phyloP scores from a whole-genome alignment of 2,888 invertebrate genomes.

The Lordiphosa andalusiaca region DNA sequence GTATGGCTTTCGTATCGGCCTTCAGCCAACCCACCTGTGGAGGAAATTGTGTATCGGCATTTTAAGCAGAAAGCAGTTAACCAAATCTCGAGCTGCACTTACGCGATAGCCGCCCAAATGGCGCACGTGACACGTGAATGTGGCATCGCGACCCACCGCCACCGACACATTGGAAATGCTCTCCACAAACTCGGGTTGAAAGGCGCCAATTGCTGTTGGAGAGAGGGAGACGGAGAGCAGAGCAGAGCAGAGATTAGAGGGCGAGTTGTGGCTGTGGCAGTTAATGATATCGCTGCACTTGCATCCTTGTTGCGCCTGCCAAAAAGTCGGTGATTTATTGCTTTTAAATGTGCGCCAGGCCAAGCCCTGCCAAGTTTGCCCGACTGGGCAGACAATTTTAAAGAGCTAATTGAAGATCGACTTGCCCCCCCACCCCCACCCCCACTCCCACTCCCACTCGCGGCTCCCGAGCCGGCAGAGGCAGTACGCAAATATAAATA shows the following conservation, averaged over 20 bases:
- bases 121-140: conserved; percentile 91
- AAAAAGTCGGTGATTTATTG: conserved; percentile 67
- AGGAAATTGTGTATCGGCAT: conserved; percentile 6
- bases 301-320: conserved; percentile 48
- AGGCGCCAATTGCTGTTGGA: conserved; percentile 84
- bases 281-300: conserved; percentile 61
- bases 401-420: conserved; percentile 66
- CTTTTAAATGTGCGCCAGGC: conserved; percentile 65
- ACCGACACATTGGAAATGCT: conserved; percentile 91
- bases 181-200: conserved; percentile 92
- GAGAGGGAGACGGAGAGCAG: conserved; percentile 3
- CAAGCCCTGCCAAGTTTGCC: conserved; percentile 42
- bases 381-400: conserved; percentile 33
- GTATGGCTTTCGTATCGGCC: conserved; percentile 95
- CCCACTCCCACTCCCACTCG: neutral
- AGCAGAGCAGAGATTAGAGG: conserved; percentile 46
- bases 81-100: conserved; percentile 78
- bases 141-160: conserved; percentile 91
- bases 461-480: neutral
- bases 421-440: conserved; percentile 18
- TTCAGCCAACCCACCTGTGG: conserved; percentile 95
- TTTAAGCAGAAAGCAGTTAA: neutral
- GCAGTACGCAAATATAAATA: conserved; percentile 71
- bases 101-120: conserved; percentile 94
- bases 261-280: conserved; percentile 43